A percentile compares a stretch with the other conserved stretches of the same genome.
Conservation (phyloP, 2,888 invertebrate species). For the Spilarctia lutea region DNA sequence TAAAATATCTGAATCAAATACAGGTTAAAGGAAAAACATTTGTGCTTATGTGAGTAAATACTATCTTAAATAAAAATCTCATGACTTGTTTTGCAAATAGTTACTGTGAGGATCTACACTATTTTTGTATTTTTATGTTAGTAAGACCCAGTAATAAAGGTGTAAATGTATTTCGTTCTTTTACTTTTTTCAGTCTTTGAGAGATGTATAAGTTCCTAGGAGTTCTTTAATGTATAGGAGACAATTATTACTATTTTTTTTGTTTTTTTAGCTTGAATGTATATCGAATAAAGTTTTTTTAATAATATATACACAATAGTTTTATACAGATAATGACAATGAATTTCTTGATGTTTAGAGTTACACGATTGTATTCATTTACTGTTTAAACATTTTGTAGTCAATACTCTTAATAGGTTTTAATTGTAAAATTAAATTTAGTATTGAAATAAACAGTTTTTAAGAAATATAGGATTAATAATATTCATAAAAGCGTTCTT, state of each 20-base stretch:
- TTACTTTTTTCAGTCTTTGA: neutral
- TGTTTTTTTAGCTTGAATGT: too few relatives aligned
- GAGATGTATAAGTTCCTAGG: neutral
- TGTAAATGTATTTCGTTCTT: conserved; percentile 45
- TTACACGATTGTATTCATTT: too few relatives aligned
- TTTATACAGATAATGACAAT: too few relatives aligned
- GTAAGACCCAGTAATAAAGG: conserved; percentile 74
- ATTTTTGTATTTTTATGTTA: conserved; percentile 83
- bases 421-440: too few relatives aligned
- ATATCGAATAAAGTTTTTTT: too few relatives aligned
- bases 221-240: neutral
- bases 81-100: conserved; percentile 52
- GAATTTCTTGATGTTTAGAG: too few relatives aligned
- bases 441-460: too few relatives aligned
- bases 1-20: conserved; percentile 55
- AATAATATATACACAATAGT: too few relatives aligned
- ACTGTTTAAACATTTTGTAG: too few relatives aligned
- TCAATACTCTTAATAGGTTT: too few relatives aligned
- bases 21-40: conserved; percentile 36
- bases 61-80: conserved; percentile 51
- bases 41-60: conserved; percentile 36
- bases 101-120: conserved; percentile 69
- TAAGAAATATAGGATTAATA: too few relatives aligned
- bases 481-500: neutral
- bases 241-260: neutral